phyloP scores from a whole-genome alignment of 2,888 invertebrate species.

The Microctonus aethiopoides region DNA sequence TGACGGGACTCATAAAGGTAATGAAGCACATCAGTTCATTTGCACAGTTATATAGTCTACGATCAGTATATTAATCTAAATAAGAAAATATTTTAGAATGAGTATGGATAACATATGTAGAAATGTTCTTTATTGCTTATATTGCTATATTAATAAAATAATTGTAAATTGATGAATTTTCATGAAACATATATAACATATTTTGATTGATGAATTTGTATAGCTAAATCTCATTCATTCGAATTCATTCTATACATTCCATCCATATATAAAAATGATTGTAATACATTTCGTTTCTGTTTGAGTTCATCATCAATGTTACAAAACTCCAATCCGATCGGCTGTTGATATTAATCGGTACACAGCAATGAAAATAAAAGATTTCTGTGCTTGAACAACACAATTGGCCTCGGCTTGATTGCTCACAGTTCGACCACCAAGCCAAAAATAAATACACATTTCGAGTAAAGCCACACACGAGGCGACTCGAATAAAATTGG shows the following conservation, averaged over 20 bases:
- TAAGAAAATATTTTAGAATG: background rate
- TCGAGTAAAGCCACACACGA: constrained; percentile 36
- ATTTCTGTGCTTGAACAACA: constrained; percentile 45
- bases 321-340: background rate
- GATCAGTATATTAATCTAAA: too few species aligned
- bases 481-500: constrained; percentile 38
- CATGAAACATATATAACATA: too few species aligned
- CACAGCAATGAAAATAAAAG: constrained; percentile 33
- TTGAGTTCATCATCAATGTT: background rate
- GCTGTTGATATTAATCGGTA: constrained; percentile 23
- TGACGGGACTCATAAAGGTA: background rate
- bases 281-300: background rate
- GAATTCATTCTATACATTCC: background rate
- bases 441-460: constrained; percentile 47
- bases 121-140: too few species aligned
- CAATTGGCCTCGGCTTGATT: constrained; percentile 40
- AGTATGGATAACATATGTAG: too few species aligned
- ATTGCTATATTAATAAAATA: too few species aligned
- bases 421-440: constrained; percentile 36
- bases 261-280: background rate
- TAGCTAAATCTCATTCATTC: background rate
- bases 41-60: too few species aligned
- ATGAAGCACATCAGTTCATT: too few species aligned
- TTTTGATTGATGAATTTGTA: too few species aligned
- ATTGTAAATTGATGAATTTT: too few species aligned